Conservation (phyloP, 2,888 invertebrate genomes). For the Crepidodera aurea region DNA sequence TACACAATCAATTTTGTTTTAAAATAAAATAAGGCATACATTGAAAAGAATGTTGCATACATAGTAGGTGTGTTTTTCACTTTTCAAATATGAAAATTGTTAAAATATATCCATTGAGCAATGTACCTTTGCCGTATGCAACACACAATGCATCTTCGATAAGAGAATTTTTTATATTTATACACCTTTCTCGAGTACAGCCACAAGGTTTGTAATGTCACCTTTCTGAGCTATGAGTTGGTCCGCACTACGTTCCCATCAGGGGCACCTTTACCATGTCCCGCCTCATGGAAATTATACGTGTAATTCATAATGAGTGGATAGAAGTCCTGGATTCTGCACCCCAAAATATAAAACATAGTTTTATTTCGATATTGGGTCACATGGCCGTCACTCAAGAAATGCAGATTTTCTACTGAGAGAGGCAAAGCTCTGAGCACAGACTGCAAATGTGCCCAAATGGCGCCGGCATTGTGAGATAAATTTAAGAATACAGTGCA, state of each 20-base stretch:
- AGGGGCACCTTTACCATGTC: constrained; percentile 53
- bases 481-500: no score
- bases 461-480: no score
- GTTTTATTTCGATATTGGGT: constrained; percentile 7
- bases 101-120: no score
- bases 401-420: constrained; percentile 28
- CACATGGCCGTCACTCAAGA: no score
- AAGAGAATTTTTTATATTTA: constrained; percentile 34
- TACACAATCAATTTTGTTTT: no score
- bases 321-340: constrained; percentile 42
- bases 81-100: no score
- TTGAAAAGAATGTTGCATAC: no score
- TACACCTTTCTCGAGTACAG: constrained; percentile 40
- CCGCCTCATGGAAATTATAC: constrained; percentile 50
- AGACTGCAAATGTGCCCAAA: no score
- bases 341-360: constrained; percentile 38
- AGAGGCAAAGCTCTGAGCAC: no score
- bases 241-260: constrained; percentile 53
- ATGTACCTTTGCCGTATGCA: no score
- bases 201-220: constrained; percentile 48
- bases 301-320: constrained; percentile 43
- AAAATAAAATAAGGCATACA: no score
- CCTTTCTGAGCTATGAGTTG: constrained; percentile 48
- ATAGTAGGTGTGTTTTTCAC: no score
- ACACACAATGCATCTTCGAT: constrained; percentile 39